Conservation (phyloP, 2,797 vertebrate species). For the Falco peregrinus region DNA sequence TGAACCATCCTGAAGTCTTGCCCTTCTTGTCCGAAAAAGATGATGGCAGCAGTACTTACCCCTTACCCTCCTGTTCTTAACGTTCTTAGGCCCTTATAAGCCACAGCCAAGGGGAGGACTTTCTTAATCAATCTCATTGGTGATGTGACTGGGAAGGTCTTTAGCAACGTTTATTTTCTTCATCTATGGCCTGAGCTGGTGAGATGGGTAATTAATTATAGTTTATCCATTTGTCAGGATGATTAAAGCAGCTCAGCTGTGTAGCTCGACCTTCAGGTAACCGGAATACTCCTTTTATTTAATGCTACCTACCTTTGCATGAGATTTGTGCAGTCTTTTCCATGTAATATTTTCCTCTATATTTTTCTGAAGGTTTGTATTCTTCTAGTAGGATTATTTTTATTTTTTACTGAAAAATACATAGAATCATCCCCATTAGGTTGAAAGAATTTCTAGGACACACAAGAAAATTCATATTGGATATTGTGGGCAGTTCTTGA, state of each 20-base stretch:
- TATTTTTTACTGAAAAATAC: neutral
- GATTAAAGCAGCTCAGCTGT: conserved; percentile 31
- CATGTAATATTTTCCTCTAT: neutral
- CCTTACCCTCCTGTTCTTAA: neutral
- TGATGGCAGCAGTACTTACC: rapidly evolving
- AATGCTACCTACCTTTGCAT: neutral
- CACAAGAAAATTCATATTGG: neutral
- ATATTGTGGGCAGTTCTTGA: neutral
- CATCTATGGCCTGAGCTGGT: neutral
- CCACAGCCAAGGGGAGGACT: neutral
- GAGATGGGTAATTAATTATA: conserved; percentile 43
- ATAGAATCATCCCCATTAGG: neutral
- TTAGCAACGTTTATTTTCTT: conserved; percentile 48
- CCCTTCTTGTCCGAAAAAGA: neutral
- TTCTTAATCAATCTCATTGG: neutral
- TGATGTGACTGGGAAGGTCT: conserved; percentile 7
- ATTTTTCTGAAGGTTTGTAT: neutral
- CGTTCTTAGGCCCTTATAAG: neutral
- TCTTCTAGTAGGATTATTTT: neutral
- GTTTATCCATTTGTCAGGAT: conserved; percentile 49
- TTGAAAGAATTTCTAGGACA: neutral
- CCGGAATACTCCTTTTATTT: neutral
- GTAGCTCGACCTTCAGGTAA: conserved; percentile 39
- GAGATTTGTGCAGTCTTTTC: neutral
- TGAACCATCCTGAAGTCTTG: neutral